A percentile compares a stretch with the other conserved stretches of the same genome.
These are phyloP conservation scores for Myathropa florea DNA, from an alignment of 2,888 invertebrate species.

Conservation along the genomic window DNA sequence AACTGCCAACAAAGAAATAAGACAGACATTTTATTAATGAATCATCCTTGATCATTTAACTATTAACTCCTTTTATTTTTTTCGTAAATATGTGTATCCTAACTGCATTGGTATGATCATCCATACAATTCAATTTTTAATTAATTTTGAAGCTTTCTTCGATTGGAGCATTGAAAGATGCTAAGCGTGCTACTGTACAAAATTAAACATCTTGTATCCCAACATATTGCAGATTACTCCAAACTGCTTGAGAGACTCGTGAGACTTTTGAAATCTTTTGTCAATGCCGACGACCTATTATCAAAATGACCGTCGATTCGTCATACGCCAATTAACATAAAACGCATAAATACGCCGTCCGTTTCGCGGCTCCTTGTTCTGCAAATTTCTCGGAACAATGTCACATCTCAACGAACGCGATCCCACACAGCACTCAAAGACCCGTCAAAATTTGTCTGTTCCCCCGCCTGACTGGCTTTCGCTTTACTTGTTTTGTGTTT, in stretches of 20 bases:
- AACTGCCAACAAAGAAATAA: too few species aligned
- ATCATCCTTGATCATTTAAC: too few species aligned
- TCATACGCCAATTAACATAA: constrained; percentile 65
- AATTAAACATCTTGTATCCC: too few species aligned
- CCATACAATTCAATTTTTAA: too few species aligned
- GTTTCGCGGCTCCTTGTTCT: constrained; percentile 39
- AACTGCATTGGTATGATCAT: too few species aligned
- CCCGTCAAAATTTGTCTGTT: constrained; percentile 44
- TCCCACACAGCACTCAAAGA: constrained; percentile 48
- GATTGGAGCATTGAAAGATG: too few species aligned
- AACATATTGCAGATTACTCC: too few species aligned
- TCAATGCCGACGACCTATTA: constrained; percentile 25
- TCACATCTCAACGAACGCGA: constrained; percentile 48
- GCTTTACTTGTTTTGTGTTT: background rate
- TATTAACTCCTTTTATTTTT: too few species aligned
- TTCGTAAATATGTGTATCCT: too few species aligned
- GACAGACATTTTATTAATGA: too few species aligned
- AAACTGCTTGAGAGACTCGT: background rate
- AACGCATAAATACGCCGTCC: constrained; percentile 29
- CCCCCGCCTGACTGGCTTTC: constrained; percentile 5
- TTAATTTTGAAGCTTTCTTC: too few species aligned
- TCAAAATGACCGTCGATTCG: constrained; percentile 48
- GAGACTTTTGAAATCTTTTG: background rate
- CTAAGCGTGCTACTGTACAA: too few species aligned
- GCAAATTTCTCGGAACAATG: constrained; percentile 61